Conservation (phyloP, 2,797 vertebrate species). For the Microhierax caerulescens region DNA sequence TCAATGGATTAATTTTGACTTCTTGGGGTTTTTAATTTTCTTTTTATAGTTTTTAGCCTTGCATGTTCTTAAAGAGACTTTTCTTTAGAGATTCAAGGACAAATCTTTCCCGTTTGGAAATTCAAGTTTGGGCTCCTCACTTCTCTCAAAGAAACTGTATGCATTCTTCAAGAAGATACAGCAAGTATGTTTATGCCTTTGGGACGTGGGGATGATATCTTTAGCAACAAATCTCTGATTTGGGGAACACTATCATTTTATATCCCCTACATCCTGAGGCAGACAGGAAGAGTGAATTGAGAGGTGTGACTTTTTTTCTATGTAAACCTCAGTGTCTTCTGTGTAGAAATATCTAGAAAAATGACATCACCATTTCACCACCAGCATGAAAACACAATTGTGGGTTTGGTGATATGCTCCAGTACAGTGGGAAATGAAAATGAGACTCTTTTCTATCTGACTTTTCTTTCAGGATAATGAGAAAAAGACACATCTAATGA, state of each 20-base stretch:
- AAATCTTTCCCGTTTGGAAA: not conserved
- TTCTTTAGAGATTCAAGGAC: not conserved
- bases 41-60: not conserved
- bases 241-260: not conserved
- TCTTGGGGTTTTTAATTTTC: not conserved
- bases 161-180: not conserved
- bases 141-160: not conserved
- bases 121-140: not conserved
- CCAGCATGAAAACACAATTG: not conserved
- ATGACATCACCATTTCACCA: not conserved
- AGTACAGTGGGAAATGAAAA: not conserved
- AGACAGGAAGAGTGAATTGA: not conserved
- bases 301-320: not conserved
- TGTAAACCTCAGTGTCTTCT: not conserved
- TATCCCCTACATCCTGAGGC: not conserved
- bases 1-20: not conserved
- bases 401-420: not conserved
- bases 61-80: not conserved
- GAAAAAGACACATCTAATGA: not conserved
- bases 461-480: not conserved
- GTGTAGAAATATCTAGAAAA: not conserved
- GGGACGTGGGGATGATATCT: not conserved
- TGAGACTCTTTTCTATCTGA: not conserved
- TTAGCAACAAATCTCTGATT: not conserved
- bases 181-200: not conserved